Conservation (phyloP, 1,140 invertebrate genomes). For the Hydropsyche tenuis region DNA sequence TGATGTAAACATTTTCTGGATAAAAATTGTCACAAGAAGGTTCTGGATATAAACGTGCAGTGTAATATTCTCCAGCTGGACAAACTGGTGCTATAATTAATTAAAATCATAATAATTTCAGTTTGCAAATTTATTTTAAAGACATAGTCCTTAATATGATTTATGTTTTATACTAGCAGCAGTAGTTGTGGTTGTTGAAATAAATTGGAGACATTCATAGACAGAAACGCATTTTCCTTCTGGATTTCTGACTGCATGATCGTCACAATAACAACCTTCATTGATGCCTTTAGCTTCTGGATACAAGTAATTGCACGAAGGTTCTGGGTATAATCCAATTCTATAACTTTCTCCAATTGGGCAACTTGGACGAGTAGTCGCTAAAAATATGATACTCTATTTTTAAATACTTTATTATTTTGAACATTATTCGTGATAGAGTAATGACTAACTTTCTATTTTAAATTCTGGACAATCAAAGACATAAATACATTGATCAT, state of each 20-base stretch:
- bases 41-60: neutral
- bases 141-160: neutral
- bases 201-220: neutral
- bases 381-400: too few relatives aligned
- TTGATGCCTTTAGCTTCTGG: neutral
- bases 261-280: neutral
- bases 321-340: neutral
- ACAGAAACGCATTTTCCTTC: neutral
- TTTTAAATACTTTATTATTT: too few relatives aligned
- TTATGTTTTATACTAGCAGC: neutral
- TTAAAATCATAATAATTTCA: neutral
- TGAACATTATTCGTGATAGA: too few relatives aligned
- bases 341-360: neutral
- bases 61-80: neutral
- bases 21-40: slow-evolving; percentile 19
- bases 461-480: too few relatives aligned
- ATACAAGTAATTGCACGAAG: neutral
- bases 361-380: neutral
- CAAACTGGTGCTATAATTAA: neutral
- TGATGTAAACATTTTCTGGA: slow-evolving; percentile 1
- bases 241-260: neutral
- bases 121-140: neutral
- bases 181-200: neutral
- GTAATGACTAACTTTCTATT: too few relatives aligned
- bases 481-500: neutral